A percentile compares a stretch with the other conserved stretches of the same genome.
Conservation (phyloP, 2,113 vertebrate species). For the Anoura caudifer region DNA sequence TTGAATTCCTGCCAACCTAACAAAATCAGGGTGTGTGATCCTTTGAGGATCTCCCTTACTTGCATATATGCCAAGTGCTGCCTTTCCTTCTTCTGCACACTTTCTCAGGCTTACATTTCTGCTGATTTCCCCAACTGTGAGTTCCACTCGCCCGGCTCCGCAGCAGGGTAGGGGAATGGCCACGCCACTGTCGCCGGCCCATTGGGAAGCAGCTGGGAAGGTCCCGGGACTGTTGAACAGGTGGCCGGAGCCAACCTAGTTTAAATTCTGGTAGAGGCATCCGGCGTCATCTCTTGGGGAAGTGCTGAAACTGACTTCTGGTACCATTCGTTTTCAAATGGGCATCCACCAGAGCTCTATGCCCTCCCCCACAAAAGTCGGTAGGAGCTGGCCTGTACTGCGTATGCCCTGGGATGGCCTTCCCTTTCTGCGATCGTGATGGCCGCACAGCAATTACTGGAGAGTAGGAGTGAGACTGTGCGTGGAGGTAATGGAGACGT, state of each 20-base stretch:
- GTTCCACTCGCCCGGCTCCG: background rate
- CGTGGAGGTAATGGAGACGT: background rate
- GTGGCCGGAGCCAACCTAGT: background rate
- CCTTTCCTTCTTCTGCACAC: background rate
- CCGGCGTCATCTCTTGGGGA: background rate
- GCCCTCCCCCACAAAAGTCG: background rate
- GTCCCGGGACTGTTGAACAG: background rate
- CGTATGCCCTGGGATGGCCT: background rate
- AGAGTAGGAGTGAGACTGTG: background rate
- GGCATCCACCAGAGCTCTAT: background rate
- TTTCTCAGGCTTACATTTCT: background rate
- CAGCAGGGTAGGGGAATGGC: background rate
- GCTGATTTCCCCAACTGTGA: background rate
- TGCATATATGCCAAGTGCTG: background rate
- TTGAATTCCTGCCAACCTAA: background rate
- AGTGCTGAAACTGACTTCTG: constrained; percentile 36
- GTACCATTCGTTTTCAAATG: constrained; percentile 23
- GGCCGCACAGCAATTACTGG: background rate
- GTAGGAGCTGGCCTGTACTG: background rate
- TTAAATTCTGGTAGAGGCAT: background rate
- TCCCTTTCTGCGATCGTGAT: background rate
- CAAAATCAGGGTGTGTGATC: background rate
- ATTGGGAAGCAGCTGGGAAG: background rate
- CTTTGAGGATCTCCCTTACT: background rate
- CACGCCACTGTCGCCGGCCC: background rate